Conservation (phyloP, 2,797 vertebrate genomes). For the Sebastes minor region DNA sequence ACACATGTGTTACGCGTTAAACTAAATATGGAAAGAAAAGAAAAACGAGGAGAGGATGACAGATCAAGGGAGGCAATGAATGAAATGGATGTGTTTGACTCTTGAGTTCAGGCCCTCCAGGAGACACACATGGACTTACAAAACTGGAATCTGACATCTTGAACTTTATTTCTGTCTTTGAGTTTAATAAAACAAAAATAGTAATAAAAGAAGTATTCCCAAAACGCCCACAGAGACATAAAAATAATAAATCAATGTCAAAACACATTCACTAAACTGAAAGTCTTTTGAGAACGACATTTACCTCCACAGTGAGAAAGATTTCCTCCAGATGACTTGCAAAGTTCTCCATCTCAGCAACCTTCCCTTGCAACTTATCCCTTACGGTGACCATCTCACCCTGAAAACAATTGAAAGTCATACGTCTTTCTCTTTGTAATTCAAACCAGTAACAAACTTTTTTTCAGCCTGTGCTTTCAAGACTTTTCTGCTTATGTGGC, state of each 20-base stretch:
- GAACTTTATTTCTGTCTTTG: background rate
- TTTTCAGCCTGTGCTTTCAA: background rate
- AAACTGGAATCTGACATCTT: background rate
- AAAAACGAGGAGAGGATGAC: background rate
- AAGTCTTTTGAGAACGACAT: background rate
- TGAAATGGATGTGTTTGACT: background rate
- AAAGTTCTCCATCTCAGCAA: slow-evolving; percentile 93
- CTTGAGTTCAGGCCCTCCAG: background rate
- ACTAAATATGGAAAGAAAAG: background rate
- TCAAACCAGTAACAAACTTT: background rate
- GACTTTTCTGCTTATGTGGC: background rate
- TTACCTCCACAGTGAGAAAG: slow-evolving; percentile 96
- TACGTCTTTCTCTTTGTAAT: background rate
- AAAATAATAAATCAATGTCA: background rate
- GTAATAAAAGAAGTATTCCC: background rate
- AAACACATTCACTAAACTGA: background rate
- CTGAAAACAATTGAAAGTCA: slow-evolving; percentile 68
- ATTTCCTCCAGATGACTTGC: slow-evolving; percentile 96
- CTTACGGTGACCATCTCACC: slow-evolving; percentile 82
- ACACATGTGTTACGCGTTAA: background rate
- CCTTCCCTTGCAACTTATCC: slow-evolving; percentile 86
- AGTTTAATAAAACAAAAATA: background rate
- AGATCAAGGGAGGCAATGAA: background rate
- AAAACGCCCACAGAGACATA: background rate
- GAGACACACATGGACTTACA: background rate